Evolutionary conservation across 1,140 invertebrate genomes (phyloP).

Genomic region (Apis dorsata): DNA sequence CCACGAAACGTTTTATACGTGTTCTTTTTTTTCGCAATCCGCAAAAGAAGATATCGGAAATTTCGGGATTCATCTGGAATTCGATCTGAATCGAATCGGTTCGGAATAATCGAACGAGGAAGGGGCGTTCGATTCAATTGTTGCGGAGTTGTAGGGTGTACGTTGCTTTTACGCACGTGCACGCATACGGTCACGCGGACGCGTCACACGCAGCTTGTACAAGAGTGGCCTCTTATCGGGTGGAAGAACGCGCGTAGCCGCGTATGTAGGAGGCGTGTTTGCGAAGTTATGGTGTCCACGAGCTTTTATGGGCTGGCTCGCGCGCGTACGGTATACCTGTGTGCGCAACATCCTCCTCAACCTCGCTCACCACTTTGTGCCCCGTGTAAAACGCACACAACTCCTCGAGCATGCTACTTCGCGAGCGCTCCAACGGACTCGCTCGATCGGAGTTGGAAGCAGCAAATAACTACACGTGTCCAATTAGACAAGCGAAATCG

Average conservation of each 20-base stretch:
- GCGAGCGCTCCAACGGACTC: slow-evolving; percentile 5
- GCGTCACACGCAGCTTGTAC: slow-evolving; percentile 22
- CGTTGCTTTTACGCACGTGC: slow-evolving; percentile 33
- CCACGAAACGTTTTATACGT: too few relatives aligned
- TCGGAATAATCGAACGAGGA: neutral
- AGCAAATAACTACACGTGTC: slow-evolving; percentile 75
- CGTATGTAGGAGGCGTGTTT: slow-evolving; percentile 60
- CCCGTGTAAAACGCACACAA: slow-evolving; percentile 27
- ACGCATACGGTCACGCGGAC: neutral
- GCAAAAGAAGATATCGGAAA: too few relatives aligned
- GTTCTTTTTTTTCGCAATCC: too few relatives aligned
- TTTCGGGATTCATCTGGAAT: too few relatives aligned
- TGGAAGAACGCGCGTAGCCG: slow-evolving; percentile 50
- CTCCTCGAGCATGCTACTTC: slow-evolving; percentile 27
- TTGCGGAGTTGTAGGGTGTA: slow-evolving; percentile 12
- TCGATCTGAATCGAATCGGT: too few relatives aligned
- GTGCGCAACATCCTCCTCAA: neutral
- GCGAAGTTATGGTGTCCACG: slow-evolving; percentile 64
- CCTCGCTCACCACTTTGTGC: neutral
- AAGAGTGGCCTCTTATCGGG: slow-evolving; percentile 54
- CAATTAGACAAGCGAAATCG: slow-evolving; percentile 74
- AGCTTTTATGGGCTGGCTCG: slow-evolving; percentile 58
- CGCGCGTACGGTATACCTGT: slow-evolving; percentile 6
- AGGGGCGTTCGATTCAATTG: neutral
- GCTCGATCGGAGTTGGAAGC: slow-evolving; percentile 44